These are phyloP conservation scores for Argyrosomus regius DNA, from an alignment of 2,797 vertebrate species.

Conservation along the genomic window DNA sequence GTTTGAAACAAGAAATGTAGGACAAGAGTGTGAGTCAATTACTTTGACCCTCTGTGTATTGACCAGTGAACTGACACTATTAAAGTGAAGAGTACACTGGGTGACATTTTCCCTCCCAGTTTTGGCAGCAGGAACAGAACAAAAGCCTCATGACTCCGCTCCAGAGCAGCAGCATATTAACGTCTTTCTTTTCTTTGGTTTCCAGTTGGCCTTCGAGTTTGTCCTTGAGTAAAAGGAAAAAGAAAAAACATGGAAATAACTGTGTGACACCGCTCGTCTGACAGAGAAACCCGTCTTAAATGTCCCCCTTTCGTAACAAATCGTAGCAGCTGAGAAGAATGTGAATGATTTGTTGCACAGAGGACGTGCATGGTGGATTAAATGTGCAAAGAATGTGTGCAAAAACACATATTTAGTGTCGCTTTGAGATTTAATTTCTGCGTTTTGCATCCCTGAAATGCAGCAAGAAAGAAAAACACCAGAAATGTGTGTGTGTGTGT, in stretches of 20 bases:
- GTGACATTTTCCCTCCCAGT: conserved; percentile 63
- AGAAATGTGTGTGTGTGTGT: background rate
- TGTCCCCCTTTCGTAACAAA: background rate
- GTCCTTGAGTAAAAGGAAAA: conserved; percentile 55
- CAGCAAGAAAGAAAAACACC: background rate
- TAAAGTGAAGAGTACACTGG: conserved; percentile 47
- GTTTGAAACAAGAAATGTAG: conserved; percentile 10
- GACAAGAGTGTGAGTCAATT: background rate
- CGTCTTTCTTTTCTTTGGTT: conserved; percentile 57
- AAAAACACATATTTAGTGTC: background rate
- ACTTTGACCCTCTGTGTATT: conserved; percentile 11
- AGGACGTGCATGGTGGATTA: conserved; percentile 31
- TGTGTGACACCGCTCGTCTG: background rate
- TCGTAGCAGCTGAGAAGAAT: background rate
- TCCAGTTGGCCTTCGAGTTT: conserved; percentile 54
- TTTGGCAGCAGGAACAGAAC: conserved; percentile 60
- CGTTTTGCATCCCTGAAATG: background rate
- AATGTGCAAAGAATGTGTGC: conserved; percentile 18
- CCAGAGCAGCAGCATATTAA: conserved; percentile 62
- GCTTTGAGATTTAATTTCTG: background rate
- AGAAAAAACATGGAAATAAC: background rate
- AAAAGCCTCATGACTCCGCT: conserved; percentile 60
- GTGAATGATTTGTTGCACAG: conserved; percentile 19
- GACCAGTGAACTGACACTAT: conserved; percentile 29
- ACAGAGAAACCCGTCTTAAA: conserved; percentile 27